A percentile compares a stretch with the other conserved stretches of the same genome.
Evolutionary conservation across 2,888 invertebrate genomes (phyloP).

Genomic region (Mayetiola destructor): DNA sequence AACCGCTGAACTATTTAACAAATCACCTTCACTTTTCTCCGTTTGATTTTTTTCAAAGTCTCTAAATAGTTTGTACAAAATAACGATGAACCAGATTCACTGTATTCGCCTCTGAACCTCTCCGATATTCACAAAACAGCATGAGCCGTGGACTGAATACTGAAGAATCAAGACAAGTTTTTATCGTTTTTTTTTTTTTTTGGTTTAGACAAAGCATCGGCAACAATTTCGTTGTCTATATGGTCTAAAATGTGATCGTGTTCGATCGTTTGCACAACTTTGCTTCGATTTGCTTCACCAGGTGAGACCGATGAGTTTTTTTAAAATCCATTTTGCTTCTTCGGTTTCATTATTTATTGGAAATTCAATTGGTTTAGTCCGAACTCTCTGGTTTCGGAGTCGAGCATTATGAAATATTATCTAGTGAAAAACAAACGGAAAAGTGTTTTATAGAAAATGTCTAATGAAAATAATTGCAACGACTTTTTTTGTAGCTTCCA

Average conservation of each 20-base stretch:
- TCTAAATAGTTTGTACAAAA: no score
- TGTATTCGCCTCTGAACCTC: neutral
- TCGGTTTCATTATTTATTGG: conserved; percentile 7
- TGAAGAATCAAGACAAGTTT: neutral
- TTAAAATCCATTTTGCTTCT: no score
- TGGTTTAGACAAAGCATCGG: no score
- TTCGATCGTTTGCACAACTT: neutral
- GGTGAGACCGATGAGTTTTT: no score
- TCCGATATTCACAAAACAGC: neutral
- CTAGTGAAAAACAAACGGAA: conserved; percentile 6
- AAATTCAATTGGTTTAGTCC: neutral
- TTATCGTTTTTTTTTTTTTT: no score
- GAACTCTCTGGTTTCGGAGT: no score
- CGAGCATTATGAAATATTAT: conserved; percentile 11
- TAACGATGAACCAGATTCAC: no score
- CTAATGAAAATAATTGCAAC: conserved; percentile 12
- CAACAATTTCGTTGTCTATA: no score
- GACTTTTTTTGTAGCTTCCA: neutral
- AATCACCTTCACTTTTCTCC: conserved; percentile 11
- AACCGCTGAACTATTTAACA: neutral
- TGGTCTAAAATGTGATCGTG: conserved; percentile 1
- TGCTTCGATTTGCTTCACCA: conserved; percentile 1
- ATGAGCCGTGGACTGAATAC: neutral
- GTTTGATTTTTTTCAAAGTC: no score
- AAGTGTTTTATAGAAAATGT: no score